Percentiles rank a stretch among this genome's conserved stretches.
phyloP scores from a whole-genome alignment of 2,888 invertebrate species.

The Trichogramma evanescens region DNA sequence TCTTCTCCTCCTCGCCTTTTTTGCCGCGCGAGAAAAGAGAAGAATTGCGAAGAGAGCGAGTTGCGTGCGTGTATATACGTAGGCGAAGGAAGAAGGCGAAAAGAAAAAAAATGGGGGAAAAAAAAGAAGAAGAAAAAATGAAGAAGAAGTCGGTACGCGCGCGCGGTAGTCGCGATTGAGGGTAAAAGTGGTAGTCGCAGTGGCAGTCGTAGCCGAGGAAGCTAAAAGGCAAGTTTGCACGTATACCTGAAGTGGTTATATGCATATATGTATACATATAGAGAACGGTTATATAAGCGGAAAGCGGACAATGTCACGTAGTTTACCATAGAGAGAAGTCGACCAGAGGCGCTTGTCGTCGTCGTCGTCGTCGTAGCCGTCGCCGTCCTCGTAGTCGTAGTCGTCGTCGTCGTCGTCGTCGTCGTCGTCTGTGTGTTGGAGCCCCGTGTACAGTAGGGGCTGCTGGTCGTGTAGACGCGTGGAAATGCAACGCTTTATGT shows the following conservation, averaged over 20 bases:
- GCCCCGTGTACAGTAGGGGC: no score
- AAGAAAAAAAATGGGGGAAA: no score
- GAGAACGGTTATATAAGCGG: constrained; percentile 12
- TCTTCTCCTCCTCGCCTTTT: no score
- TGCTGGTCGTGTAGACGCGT: no score
- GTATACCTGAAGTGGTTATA: constrained; percentile 17
- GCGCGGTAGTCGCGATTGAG: constrained; percentile 3
- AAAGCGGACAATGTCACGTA: constrained; percentile 24
- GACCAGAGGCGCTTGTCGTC: background rate
- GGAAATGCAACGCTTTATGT: no score
- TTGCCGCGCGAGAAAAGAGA: no score
- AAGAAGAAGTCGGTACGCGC: constrained; percentile 1
- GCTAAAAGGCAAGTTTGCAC: constrained; percentile 15
- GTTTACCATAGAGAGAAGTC: background rate
- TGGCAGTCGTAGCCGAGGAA: background rate
- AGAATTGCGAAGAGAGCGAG: no score
- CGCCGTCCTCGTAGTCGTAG: no score
- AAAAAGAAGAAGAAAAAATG: background rate
- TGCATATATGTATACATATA: constrained; percentile 13
- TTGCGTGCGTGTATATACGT: no score
- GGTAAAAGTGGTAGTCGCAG: background rate
- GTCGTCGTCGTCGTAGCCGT: background rate
- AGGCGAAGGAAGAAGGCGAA: no score
- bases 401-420: background rate
- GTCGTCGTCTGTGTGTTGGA: background rate